phyloP scores from a whole-genome alignment of 2,797 vertebrate genomes.

The Trachops cirrhosus region DNA sequence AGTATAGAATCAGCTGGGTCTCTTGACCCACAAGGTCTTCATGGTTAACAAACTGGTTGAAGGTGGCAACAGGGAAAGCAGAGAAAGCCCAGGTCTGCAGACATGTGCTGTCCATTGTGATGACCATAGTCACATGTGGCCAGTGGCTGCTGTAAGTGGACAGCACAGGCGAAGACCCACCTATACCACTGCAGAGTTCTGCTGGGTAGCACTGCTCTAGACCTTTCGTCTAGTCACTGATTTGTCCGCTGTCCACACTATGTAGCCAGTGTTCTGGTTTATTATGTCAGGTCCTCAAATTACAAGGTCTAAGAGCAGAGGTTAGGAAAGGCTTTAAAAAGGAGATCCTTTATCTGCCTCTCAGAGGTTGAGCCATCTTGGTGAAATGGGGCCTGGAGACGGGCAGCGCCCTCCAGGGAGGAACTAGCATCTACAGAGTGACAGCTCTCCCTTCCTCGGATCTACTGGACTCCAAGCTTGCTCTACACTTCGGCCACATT shows the following conservation, averaged over 20 bases:
- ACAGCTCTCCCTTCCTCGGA: no score
- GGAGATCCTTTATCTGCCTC: background rate
- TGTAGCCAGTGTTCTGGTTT: background rate
- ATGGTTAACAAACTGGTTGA: background rate
- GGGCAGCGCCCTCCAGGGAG: background rate
- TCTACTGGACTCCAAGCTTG: background rate
- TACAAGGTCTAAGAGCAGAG: background rate
- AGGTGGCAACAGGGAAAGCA: background rate
- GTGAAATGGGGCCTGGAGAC: background rate
- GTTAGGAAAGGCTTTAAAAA: background rate
- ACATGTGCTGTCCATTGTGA: accelerated
- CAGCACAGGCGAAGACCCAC: background rate
- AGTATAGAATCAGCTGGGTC: background rate
- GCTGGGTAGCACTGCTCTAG: background rate
- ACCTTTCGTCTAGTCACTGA: background rate
- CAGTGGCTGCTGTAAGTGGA: accelerated
- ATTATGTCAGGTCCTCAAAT: background rate
- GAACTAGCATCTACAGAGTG: background rate
- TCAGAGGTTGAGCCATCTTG: background rate
- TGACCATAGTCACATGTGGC: background rate
- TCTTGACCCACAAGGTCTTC: background rate
- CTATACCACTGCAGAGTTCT: background rate
- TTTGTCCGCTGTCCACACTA: background rate
- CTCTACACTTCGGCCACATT: background rate
- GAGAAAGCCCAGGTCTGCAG: background rate